A percentile compares a stretch with the other conserved stretches of the same genome.
Evolutionary conservation across 2,888 invertebrate species (phyloP).

Genomic region (Tridacna gigas): DNA sequence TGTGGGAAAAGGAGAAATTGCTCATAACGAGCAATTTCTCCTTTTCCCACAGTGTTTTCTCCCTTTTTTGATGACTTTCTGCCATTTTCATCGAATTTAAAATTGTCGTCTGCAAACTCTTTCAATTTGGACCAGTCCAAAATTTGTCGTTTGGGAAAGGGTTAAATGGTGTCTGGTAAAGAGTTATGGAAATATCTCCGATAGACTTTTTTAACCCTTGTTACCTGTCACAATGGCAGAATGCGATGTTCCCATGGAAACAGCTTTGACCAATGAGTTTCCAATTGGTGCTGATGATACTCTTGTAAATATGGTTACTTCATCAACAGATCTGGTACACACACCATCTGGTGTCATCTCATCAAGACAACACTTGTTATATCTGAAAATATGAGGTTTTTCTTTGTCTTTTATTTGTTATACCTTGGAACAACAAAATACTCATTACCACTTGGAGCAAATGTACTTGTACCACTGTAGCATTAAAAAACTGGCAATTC

Average conservation of each 20-base stretch:
- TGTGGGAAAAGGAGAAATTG: not conserved
- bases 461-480: too few relatives aligned
- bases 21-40: not conserved
- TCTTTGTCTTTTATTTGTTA: too few relatives aligned
- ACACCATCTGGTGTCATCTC: conserved; percentile 67
- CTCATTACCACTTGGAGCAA: too few relatives aligned
- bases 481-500: too few relatives aligned
- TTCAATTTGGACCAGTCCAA: too few relatives aligned
- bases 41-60: not conserved
- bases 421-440: too few relatives aligned
- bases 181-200: too few relatives aligned
- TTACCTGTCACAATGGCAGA: conserved; percentile 81
- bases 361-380: conserved; percentile 83
- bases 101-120: too few relatives aligned
- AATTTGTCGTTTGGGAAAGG: too few relatives aligned
- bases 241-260: conserved; percentile 83
- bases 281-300: conserved; percentile 76
- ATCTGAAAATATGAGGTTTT: conserved; percentile 65
- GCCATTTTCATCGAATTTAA: too few relatives aligned
- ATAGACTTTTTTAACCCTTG: not conserved
- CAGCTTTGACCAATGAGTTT: conserved; percentile 71
- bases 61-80: too few relatives aligned
- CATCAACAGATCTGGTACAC: conserved; percentile 74
- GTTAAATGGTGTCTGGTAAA: too few relatives aligned
- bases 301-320: conserved; percentile 77